Evolutionary conservation across 2,888 invertebrate species (phyloP).

Genomic region (Physocephala rufipes): DNA sequence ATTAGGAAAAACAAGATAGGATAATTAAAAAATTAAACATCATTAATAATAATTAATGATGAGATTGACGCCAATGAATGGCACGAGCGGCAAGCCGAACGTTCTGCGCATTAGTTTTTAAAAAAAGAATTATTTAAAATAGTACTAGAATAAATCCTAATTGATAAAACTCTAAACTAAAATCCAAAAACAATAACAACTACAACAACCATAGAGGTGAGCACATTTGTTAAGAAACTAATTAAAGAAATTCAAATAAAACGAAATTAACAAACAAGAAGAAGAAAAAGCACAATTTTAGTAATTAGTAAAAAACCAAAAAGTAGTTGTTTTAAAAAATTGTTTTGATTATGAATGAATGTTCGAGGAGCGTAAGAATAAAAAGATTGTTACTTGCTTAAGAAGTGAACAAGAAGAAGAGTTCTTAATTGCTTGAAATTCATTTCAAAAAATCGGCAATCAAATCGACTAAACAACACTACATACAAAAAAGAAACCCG

Average conservation of each 20-base stretch:
- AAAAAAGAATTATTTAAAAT: slow-evolving; percentile 44
- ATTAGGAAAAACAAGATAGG: slow-evolving; percentile 50
- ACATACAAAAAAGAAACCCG: too few species aligned
- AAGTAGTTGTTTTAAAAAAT: slow-evolving; percentile 24
- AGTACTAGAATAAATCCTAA: slow-evolving; percentile 2
- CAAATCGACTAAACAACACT: too few species aligned
- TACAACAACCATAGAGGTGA: neutral
- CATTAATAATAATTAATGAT: neutral
- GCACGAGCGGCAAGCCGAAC: slow-evolving; percentile 4
- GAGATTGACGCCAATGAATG: neutral
- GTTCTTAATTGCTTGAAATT: slow-evolving; percentile 45
- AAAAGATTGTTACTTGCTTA: slow-evolving; percentile 27
- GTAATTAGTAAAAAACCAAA: too few species aligned
- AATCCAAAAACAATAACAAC: too few species aligned
- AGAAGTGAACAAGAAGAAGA: slow-evolving; percentile 37
- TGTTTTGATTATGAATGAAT: slow-evolving; percentile 23
- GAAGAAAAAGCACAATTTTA: slow-evolving; percentile 14
- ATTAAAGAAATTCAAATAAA: slow-evolving; percentile 36
- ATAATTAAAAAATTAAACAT: slow-evolving; percentile 5
- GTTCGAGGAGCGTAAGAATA: slow-evolving; percentile 16
- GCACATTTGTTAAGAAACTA: slow-evolving; percentile 38
- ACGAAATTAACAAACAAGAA: slow-evolving; percentile 20
- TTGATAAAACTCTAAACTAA: too few species aligned
- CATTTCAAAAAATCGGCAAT: slow-evolving; percentile 37
- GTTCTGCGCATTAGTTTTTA: slow-evolving; percentile 38